phyloP scores from a whole-genome alignment of 2,888 invertebrate genomes.

The Petrolisthes cinctipes region DNA sequence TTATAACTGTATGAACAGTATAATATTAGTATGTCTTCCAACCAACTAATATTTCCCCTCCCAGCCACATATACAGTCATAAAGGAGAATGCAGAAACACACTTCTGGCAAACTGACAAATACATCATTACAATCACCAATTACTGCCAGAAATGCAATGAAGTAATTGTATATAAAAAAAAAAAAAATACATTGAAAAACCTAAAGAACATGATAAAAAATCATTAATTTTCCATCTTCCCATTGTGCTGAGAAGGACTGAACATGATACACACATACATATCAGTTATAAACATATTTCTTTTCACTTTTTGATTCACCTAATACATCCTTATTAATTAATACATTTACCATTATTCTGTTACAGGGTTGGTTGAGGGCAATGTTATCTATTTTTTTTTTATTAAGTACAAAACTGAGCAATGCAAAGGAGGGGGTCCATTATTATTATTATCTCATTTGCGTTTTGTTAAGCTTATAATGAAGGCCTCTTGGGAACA shows the following conservation, averaged over 20 bases:
- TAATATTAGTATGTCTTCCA: no score
- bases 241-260: not conserved
- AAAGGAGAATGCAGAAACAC: not conserved
- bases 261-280: conserved; percentile 2
- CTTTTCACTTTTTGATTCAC: conserved; percentile 11
- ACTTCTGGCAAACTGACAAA: not conserved
- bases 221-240: conserved; percentile 14
- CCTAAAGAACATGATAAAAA: not conserved
- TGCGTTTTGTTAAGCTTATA: conserved; percentile 31
- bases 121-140: not conserved
- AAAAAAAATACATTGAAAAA: conserved; percentile 9
- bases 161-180: not conserved
- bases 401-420: conserved; percentile 58
- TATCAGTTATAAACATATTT: not conserved
- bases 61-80: not conserved
- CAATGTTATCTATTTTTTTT: conserved; percentile 18
- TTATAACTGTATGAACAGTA: no score
- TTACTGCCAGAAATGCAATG: not conserved
- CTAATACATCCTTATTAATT: not conserved
- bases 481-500: conserved; percentile 12
- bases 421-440: conserved; percentile 51
- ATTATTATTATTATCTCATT: conserved; percentile 1
- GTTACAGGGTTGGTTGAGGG: conserved; percentile 8
- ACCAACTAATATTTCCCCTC: not conserved
- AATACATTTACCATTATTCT: conserved; percentile 1